A percentile compares a stretch with the other conserved stretches of the same genome.
Evolutionary conservation across 2,797 vertebrate species (phyloP).

Genomic region (Sebastes hubbsi): DNA sequence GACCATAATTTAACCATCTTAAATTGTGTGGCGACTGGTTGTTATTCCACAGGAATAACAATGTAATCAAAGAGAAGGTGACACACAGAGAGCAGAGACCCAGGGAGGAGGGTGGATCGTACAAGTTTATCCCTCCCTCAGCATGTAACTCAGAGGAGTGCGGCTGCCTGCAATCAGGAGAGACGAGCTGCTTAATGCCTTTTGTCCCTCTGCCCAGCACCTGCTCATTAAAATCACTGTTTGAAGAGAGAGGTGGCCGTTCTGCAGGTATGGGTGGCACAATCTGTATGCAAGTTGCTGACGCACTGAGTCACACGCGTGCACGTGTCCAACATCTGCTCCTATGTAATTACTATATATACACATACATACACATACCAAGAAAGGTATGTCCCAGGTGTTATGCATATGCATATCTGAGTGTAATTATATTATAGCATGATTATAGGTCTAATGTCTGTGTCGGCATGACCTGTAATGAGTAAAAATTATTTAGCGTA

Average conservation of each 20-base stretch:
- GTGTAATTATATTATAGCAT: neutral
- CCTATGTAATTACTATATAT: conserved; percentile 25
- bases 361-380: neutral
- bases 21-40: neutral
- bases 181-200: conserved; percentile 39
- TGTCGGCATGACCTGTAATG: neutral
- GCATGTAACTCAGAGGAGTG: conserved; percentile 15
- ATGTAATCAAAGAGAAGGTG: conserved; percentile 25
- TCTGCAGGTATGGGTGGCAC: conserved; percentile 24
- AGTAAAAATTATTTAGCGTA: neutral
- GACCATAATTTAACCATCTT: neutral
- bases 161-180: conserved; percentile 52
- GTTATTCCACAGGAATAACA: conserved; percentile 6
- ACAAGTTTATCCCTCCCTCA: conserved; percentile 20
- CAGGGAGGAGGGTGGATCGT: neutral
- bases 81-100: neutral
- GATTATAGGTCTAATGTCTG: conserved; percentile 4
- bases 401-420: neutral
- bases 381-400: conserved; percentile 4
- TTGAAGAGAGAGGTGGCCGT: conserved; percentile 23
- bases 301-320: neutral
- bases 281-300: conserved; percentile 27
- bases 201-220: conserved; percentile 51
- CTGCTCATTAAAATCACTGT: conserved; percentile 64
- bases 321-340: conserved; percentile 27